Conservation (phyloP, 2,797 vertebrate species). For the Epinephelus coioides region DNA sequence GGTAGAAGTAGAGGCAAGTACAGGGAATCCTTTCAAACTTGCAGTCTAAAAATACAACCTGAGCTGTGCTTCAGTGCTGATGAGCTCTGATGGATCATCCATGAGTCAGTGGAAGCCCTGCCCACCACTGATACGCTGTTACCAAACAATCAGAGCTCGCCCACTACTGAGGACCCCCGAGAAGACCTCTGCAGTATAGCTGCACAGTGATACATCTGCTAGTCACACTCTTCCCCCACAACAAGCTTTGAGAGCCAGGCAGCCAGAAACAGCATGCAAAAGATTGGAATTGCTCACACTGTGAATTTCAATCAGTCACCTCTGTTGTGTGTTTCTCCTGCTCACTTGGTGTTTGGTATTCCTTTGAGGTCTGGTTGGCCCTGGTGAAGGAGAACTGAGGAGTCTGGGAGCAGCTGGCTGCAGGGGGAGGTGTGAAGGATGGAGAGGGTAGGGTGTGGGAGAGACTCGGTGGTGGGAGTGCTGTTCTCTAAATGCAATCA, state of each 20-base stretch:
- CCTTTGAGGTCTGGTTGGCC: constrained; percentile 47
- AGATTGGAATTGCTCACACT: constrained; percentile 70
- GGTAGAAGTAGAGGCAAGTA: not conserved
- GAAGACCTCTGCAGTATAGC: constrained; percentile 60
- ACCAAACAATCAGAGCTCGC: constrained; percentile 72
- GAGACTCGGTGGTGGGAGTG: not conserved
- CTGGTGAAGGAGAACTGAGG: constrained; percentile 32
- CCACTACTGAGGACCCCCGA: constrained; percentile 56
- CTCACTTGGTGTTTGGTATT: constrained; percentile 47
- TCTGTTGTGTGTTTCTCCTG: constrained; percentile 54
- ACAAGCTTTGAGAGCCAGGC: constrained; percentile 44
- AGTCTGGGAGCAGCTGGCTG: constrained; percentile 56
- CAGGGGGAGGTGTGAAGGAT: constrained; percentile 51
- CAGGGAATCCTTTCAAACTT: constrained; percentile 43
- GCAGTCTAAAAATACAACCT: constrained; percentile 54
- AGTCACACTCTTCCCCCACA: constrained; percentile 62
- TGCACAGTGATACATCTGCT: constrained; percentile 64
- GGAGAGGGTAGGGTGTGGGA: constrained; percentile 12
- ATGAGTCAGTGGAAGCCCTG: constrained; percentile 62
- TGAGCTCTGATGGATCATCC: constrained; percentile 59
- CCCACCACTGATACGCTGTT: constrained; percentile 58
- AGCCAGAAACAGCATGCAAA: constrained; percentile 63
- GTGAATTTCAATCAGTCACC: constrained; percentile 76
- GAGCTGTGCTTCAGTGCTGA: constrained; percentile 36
- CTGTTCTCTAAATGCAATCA: constrained; percentile 37